Conservation (phyloP, 2,113 vertebrate species). For the Larimichthys polyactis region DNA sequence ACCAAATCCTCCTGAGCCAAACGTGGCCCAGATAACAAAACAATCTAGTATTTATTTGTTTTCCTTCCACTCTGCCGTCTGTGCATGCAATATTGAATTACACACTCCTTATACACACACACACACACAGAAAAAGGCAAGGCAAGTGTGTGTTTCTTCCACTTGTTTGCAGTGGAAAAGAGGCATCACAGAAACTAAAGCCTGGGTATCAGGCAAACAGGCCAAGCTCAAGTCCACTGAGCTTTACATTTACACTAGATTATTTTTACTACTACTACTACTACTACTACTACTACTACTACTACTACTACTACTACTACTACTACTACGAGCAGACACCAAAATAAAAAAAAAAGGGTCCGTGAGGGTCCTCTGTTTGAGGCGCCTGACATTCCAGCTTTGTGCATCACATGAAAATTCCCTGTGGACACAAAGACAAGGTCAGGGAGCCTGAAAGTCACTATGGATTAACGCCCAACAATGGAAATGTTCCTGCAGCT, state of each 20-base stretch:
- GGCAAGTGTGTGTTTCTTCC: background rate
- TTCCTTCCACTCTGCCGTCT: slow-evolving; percentile 16
- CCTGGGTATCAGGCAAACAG: background rate
- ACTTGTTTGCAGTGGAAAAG: slow-evolving; percentile 5
- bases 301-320: too few relatives aligned
- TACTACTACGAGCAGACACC: background rate
- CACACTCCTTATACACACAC: background rate
- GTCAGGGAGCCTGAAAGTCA: slow-evolving; percentile 59
- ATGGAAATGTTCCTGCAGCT: slow-evolving; percentile 68
- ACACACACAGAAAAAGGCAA: background rate
- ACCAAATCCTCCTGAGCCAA: slow-evolving; percentile 55
- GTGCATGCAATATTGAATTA: slow-evolving; percentile 34
- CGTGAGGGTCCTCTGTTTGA: slow-evolving; percentile 34
- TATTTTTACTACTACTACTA: background rate
- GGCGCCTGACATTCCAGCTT: slow-evolving; percentile 60
- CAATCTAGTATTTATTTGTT: slow-evolving; percentile 40
- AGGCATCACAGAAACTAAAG: background rate
- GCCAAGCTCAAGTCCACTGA: background rate
- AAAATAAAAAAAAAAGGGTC: slow-evolving; percentile 45
- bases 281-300: background rate
- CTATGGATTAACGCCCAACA: slow-evolving; percentile 68
- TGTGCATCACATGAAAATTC: slow-evolving; percentile 49
- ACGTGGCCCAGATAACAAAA: slow-evolving; percentile 65
- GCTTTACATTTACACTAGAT: slow-evolving; percentile 25
- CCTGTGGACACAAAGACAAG: slow-evolving; percentile 58